Evolutionary conservation across 2,888 invertebrate genomes (phyloP), one percentile per base, ranked within the genome.

Genomic region (Scaptomyza caliginosa): DNA sequence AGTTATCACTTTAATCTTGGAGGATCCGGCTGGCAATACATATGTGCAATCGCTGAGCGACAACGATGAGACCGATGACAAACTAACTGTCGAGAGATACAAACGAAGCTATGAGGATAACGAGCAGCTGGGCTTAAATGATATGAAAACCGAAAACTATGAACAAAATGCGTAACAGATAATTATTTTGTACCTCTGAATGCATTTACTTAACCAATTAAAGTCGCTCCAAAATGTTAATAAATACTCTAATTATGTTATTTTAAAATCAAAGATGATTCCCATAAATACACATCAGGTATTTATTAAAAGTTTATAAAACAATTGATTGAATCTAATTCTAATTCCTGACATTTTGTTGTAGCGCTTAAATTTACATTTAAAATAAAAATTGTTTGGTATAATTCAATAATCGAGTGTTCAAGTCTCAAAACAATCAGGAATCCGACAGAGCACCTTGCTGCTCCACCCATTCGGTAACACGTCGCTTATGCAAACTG

Each of bases 11-110:
- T 75, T 99, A 2, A 90, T 99, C 3, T 92, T 99, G 69, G 97
- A 99, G 91, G 99, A 99, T 92, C 98, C 99, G 1, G 97, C 99
- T 7, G 99, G 99, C 0, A 99, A 99, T 92, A 98, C 98, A 71
- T 99, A 98, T 89, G 93, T 99, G 39, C 97, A 97, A 94, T 97
- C 96, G 87, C 91, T 97, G 1, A 67, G 56, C 32, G 95, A 90
- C 32, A 93, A 93, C 28, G 93, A 93, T 19, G 93, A 94, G 59
- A 90, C 92, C n/a, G 97, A 97, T 89, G 94, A 94, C 0, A 93
- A 94, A 63, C 92, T 99, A 69, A 94, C 92, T 65, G 94, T 98
- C 13, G 94, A 93, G 0, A 94, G 94, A 32, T 99, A 99, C 90
- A 95, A 96, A 57, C 93, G 99, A 45, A 93, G 92, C 0, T 96